Evolutionary conservation across 2,888 invertebrate genomes (phyloP).

Genomic region (Zaprionus lineosus): DNA sequence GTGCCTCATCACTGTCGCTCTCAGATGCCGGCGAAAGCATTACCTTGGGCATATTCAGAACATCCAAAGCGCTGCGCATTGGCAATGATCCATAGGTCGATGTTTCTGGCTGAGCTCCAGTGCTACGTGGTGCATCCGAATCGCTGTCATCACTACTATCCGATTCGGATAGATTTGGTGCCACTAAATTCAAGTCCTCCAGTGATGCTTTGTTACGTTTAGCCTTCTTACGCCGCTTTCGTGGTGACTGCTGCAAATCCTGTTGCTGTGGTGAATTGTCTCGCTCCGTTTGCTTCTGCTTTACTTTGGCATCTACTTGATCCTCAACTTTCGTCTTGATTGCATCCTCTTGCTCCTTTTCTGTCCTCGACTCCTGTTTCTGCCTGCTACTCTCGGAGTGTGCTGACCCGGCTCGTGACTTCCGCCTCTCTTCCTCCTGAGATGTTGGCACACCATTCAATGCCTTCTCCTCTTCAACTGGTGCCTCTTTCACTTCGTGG

Average conservation of each 20-base stretch:
- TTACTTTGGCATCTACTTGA: constrained; percentile 13
- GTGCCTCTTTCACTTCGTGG: constrained; percentile 82
- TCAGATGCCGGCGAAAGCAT: constrained; percentile 81
- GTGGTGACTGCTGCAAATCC: constrained; percentile 39
- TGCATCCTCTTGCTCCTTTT: not conserved
- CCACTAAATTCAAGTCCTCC: constrained; percentile 89
- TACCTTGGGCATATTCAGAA: constrained; percentile 75
- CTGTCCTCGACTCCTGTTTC: not conserved
- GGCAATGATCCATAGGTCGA: constrained; percentile 30
- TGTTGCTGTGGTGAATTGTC: not conserved
- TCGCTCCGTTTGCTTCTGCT: not conserved
- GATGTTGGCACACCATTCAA: constrained; percentile 6
- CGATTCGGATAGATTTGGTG: constrained; percentile 92
- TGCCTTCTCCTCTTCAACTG: constrained; percentile 1
- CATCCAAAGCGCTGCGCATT: constrained; percentile 55
- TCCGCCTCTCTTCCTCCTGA: constrained; percentile 13
- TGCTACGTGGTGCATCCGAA: constrained; percentile 58
- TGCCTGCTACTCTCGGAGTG: constrained; percentile 8
- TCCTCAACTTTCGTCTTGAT: too few relatives aligned
- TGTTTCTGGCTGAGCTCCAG: constrained; percentile 6
- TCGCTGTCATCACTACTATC: constrained; percentile 90
- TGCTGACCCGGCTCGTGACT: constrained; percentile 16
- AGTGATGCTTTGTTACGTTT: constrained; percentile 80
- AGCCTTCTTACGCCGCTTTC: constrained; percentile 81
- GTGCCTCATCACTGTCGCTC: constrained; percentile 55